These are phyloP conservation scores for Cydia strobilella DNA, from an alignment of 1,140 invertebrate genomes.

Conservation along the genomic window DNA sequence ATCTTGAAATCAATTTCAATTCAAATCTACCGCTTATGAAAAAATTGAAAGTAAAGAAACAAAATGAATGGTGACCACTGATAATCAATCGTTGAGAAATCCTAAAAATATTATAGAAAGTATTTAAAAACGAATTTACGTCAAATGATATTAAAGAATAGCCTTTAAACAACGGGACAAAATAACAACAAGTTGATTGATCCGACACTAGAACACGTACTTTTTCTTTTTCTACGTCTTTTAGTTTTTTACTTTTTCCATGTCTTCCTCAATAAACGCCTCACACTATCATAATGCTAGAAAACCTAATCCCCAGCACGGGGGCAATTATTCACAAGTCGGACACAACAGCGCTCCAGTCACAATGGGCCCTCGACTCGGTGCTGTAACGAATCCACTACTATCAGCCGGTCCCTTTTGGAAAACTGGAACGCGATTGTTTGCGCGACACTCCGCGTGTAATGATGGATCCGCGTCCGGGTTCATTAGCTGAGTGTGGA, in stretches of 20 bases:
- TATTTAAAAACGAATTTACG: too few species aligned
- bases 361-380: conserved; percentile 74
- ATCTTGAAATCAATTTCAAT: too few species aligned
- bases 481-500: conserved; percentile 60
- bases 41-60: too few species aligned
- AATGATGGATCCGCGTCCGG: conserved; percentile 69
- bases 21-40: too few species aligned
- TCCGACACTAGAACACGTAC: too few species aligned
- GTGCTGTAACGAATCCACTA: conserved; percentile 76
- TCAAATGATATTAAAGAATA: too few species aligned
- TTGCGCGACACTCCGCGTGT: conserved; percentile 71
- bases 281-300: neutral
- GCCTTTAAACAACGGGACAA: too few species aligned
- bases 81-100: too few species aligned
- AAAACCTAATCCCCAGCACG: conserved; percentile 35
- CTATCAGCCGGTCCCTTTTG: conserved; percentile 72
- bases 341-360: conserved; percentile 74
- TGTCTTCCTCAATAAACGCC: neutral
- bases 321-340: conserved; percentile 76
- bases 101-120: too few species aligned
- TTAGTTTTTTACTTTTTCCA: too few species aligned
- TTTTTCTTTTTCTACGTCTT: too few species aligned
- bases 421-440: conserved; percentile 75
- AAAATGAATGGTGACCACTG: too few species aligned
- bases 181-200: neutral